A percentile compares a stretch with the other conserved stretches of the same genome.
phyloP scores from a whole-genome alignment of 2,113 vertebrate genomes.

The Columbina picui region DNA sequence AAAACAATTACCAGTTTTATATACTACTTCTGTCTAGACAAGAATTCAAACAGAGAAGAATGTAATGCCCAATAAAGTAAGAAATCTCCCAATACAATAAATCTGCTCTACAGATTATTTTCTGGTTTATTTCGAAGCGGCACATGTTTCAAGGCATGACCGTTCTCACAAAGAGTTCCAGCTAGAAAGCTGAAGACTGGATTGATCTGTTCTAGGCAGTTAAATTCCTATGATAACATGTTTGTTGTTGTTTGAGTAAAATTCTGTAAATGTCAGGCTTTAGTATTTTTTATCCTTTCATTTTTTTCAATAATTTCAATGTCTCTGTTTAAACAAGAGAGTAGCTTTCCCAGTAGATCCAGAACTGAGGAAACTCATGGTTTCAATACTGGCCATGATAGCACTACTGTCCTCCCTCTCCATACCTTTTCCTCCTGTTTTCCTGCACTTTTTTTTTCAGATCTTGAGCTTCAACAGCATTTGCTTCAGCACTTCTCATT shows the following conservation, averaged over 20 bases:
- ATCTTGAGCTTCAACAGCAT: not conserved
- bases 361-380: not conserved
- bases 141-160: not conserved
- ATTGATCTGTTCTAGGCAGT: not conserved
- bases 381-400: not conserved
- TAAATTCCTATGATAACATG: not conserved
- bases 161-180: not conserved
- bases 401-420: not conserved
- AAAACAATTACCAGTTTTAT: not conserved
- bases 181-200: not conserved
- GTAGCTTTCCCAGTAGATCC: not conserved
- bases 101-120: not conserved
- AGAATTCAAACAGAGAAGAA: not conserved
- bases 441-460: not conserved
- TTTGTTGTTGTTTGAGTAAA: not conserved
- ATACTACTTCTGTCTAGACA: not conserved
- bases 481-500: not conserved
- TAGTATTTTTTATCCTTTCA: not conserved
- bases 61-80: not conserved
- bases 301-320: not conserved
- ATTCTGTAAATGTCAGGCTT: not conserved
- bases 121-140: not conserved
- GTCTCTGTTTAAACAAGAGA: not conserved
- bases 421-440: not conserved
- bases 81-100: not conserved